Conservation (phyloP, 2,888 invertebrate species). For the Apomyelois bistriatella region DNA sequence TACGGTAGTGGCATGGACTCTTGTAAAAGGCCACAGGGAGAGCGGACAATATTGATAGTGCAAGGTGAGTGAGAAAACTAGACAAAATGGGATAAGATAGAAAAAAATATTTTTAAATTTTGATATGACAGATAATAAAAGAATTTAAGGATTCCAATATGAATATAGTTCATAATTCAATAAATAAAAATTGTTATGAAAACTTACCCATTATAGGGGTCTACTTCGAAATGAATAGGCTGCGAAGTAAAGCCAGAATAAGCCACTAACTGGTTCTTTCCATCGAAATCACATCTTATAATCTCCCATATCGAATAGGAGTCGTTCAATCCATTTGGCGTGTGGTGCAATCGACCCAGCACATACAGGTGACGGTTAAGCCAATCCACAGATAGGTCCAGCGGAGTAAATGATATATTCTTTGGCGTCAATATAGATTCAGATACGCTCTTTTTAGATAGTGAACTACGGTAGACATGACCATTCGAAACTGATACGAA, state of each 20-base stretch:
- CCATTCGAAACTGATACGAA: conserved; percentile 89
- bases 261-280: conserved; percentile 84
- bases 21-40: too few species aligned
- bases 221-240: conserved; percentile 91
- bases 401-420: conserved; percentile 82
- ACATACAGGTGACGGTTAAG: conserved; percentile 91
- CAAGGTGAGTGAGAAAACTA: too few species aligned
- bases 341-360: conserved; percentile 84
- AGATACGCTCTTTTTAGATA: conserved; percentile 64
- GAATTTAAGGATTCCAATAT: too few species aligned
- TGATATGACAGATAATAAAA: too few species aligned
- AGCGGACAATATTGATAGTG: too few species aligned
- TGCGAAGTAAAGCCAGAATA: conserved; percentile 84
- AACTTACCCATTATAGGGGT: conserved; percentile 92
- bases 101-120: too few species aligned
- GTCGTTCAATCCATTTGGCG: conserved; percentile 41
- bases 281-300: conserved; percentile 86
- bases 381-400: conserved; percentile 93
- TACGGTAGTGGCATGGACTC: too few species aligned
- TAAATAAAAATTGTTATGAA: too few species aligned
- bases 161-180: too few species aligned
- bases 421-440: conserved; percentile 78
- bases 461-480: conserved; percentile 78
- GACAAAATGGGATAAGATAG: too few species aligned
- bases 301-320: conserved; percentile 83